phyloP scores from a whole-genome alignment of 2,797 vertebrate genomes.

The Leptodactylus fallax region DNA sequence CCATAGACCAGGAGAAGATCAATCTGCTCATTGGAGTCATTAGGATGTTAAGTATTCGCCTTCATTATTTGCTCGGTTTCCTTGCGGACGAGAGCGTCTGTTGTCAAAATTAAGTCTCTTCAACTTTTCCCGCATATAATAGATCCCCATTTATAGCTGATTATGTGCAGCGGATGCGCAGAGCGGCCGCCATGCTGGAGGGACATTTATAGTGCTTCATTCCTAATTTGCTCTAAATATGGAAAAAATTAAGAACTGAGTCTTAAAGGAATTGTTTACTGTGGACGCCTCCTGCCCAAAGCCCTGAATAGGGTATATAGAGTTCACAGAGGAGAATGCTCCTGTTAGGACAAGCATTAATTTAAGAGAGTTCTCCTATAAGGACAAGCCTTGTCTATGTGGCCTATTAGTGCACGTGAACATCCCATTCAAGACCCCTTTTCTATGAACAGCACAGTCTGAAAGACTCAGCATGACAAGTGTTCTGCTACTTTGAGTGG shows the following conservation, averaged over 20 bases:
- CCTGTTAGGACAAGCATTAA: neutral
- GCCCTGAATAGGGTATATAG: neutral
- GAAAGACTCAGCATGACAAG: neutral
- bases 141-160: conserved; percentile 15
- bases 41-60: conserved; percentile 54
- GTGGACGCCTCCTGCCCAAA: neutral
- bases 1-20: conserved; percentile 45
- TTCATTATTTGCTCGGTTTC: conserved; percentile 55
- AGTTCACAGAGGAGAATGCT: neutral
- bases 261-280: too few relatives aligned
- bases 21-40: conserved; percentile 47
- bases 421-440: too few relatives aligned
- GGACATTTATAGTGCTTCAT: neutral
- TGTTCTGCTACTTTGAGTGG: too few relatives aligned
- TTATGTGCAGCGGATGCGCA: neutral
- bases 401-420: neutral
- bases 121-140: conserved; percentile 38
- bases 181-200: neutral
- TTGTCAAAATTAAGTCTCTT: conserved; percentile 47
- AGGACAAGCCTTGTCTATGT: neutral
- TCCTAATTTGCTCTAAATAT: neutral
- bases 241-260: neutral
- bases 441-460: too few relatives aligned
- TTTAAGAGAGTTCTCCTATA: neutral
- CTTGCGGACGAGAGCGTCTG: conserved; percentile 22